Conservation (phyloP, 2,113 vertebrate species). For the Pavo muticus region DNA sequence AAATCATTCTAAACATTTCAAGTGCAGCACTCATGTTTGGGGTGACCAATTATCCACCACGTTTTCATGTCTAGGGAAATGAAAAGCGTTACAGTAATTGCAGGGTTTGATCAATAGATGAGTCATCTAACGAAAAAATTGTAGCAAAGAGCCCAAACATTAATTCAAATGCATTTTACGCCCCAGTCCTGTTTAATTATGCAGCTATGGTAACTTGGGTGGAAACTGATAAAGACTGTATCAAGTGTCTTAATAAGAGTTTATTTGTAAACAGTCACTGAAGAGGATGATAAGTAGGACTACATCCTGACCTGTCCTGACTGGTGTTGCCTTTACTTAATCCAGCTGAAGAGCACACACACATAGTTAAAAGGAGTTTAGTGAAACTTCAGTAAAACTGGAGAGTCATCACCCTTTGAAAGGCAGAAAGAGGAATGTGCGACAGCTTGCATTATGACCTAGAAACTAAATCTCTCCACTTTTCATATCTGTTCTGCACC, state of each 20-base stretch:
- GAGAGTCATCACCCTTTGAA: slow-evolving; percentile 2
- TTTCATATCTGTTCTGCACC: slow-evolving; percentile 22
- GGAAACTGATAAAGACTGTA: background rate
- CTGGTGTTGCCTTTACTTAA: background rate
- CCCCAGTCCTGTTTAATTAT: slow-evolving; percentile 3
- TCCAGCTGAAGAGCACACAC: background rate
- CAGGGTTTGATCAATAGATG: background rate
- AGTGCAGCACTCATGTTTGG: background rate
- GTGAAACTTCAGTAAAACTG: background rate
- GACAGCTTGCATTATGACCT: slow-evolving; percentile 46
- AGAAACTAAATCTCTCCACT: slow-evolving; percentile 23
- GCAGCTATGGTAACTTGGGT: background rate
- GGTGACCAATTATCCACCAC: background rate
- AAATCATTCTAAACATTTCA: background rate
- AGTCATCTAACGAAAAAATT: slow-evolving; percentile 17
- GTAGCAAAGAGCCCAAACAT: background rate
- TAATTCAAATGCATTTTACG: background rate
- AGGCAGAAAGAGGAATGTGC: slow-evolving; percentile 5
- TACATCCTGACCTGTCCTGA: background rate
- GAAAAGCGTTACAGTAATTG: background rate
- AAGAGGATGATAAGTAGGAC: background rate
- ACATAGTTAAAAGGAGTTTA: background rate
- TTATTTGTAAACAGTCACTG: background rate
- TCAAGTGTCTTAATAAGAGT: background rate
- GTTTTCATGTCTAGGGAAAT: background rate